Conservation (phyloP, 2,888 invertebrate genomes). For the Tribolium freemani region DNA sequence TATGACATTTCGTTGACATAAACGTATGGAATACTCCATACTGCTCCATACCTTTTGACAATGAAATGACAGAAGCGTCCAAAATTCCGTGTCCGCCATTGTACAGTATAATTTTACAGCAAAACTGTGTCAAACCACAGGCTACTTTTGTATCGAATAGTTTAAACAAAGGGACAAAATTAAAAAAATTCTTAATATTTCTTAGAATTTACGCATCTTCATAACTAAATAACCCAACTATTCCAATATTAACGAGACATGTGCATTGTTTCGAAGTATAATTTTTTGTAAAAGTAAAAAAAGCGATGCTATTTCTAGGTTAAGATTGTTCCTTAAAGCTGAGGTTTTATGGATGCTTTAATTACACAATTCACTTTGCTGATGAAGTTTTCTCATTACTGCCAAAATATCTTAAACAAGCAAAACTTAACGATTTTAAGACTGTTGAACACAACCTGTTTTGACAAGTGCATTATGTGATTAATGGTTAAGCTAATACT, state of each 20-base stretch:
- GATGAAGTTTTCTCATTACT: constrained; percentile 3
- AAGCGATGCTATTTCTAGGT: neutral
- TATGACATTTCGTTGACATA: no score
- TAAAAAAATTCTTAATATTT: neutral
- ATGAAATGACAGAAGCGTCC: no score
- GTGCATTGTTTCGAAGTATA: no score
- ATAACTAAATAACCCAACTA: no score
- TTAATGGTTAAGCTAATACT: constrained; percentile 9
- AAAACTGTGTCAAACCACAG: no score
- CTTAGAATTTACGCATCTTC: neutral
- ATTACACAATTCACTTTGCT: constrained; percentile 1
- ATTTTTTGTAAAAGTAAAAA: no score
- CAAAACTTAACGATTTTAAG: constrained; percentile 5
- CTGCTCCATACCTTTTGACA: no score
- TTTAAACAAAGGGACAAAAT: neutral
- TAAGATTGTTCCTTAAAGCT: neutral
- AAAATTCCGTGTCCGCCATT: no score
- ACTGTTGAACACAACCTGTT: constrained; percentile 13
- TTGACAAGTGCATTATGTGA: constrained; percentile 10
- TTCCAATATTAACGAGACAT: no score
- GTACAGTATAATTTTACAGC: no score
- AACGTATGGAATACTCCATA: no score
- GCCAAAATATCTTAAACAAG: neutral
- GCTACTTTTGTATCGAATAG: no score
- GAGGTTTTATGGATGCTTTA: neutral